Percentiles rank a stretch among this genome's conserved stretches.
Evolutionary conservation across 2,888 invertebrate species (phyloP).

Genomic region (Chaetogeoica ovagalla): DNA sequence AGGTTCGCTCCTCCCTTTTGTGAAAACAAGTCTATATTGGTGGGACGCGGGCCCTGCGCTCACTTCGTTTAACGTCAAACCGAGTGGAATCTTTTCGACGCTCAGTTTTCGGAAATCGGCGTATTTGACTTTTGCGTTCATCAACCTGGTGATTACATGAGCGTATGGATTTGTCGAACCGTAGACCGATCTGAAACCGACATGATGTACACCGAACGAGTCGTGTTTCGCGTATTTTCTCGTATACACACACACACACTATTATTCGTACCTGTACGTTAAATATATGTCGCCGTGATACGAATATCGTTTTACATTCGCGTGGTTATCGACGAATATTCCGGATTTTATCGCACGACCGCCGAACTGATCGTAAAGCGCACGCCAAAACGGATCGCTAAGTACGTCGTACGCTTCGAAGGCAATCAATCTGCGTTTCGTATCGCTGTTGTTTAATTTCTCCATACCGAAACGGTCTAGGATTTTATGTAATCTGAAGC

Average conservation of each 20-base stretch:
- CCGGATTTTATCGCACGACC: slow-evolving; percentile 9
- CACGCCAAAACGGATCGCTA: slow-evolving; percentile 16
- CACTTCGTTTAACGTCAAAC: slow-evolving; percentile 44
- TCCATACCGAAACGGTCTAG: slow-evolving; percentile 29
- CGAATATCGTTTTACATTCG: slow-evolving; percentile 1
- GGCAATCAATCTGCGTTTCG: not conserved
- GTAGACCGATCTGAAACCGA: slow-evolving; percentile 34
- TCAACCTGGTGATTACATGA: slow-evolving; percentile 17
- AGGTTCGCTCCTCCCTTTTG: no score
- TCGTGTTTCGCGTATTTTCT: no score
- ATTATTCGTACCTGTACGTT: slow-evolving; percentile 36
- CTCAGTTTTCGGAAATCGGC: not conserved
- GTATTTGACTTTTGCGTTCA: not conserved
- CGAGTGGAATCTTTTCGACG: not conserved
- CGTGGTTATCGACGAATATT: not conserved
- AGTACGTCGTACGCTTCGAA: slow-evolving; percentile 43
- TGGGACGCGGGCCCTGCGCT: not conserved
- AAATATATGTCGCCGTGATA: slow-evolving; percentile 36
- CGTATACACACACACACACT: no score
- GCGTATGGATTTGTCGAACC: slow-evolving; percentile 25
- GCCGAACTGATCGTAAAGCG: slow-evolving; percentile 22
- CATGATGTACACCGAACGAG: no score
- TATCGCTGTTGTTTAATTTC: not conserved
- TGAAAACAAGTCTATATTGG: no score
- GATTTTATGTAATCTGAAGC: slow-evolving; percentile 30